phyloP scores from a whole-genome alignment of 2,888 invertebrate species.

The Dastarcus helophoroides region DNA sequence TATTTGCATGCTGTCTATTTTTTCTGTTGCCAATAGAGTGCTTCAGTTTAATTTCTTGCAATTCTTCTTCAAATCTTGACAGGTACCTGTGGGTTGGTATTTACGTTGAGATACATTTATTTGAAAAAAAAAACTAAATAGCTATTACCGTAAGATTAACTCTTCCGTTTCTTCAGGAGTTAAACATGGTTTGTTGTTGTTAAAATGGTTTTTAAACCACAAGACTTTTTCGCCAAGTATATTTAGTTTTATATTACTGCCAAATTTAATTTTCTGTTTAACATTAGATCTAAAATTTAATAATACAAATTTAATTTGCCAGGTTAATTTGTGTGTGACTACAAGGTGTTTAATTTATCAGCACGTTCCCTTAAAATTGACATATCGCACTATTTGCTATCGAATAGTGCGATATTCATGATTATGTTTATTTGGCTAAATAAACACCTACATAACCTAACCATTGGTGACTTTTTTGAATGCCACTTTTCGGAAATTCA shows the following conservation, averaged over 20 bases:
- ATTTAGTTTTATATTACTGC: constrained; percentile 60
- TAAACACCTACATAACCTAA: no score
- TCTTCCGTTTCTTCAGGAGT: constrained; percentile 48
- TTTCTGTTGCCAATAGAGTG: constrained; percentile 66
- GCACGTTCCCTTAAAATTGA: no score
- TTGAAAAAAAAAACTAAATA: neutral
- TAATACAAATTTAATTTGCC: constrained; percentile 7
- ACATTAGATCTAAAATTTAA: constrained; percentile 37
- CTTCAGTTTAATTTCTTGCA: constrained; percentile 48
- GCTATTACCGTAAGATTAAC: constrained; percentile 32
- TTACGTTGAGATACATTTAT: neutral
- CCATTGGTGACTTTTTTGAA: no score
- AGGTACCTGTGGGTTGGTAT: constrained; percentile 19
- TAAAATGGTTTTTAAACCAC: constrained; percentile 64
- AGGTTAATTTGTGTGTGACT: no score
- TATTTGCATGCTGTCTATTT: constrained; percentile 65
- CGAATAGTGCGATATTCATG: no score
- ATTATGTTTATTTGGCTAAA: no score
- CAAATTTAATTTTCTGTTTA: constrained; percentile 50
- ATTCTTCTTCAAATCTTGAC: constrained; percentile 24
- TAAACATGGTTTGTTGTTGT: constrained; percentile 41
- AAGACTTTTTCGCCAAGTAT: constrained; percentile 62
- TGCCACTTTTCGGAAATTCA: no score
- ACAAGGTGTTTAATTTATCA: no score
- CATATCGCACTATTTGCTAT: no score